Evolutionary conservation across 2,113 vertebrate species (phyloP), one percentile per base, ranked within the genome.

Genomic region (Abramis brama): DNA sequence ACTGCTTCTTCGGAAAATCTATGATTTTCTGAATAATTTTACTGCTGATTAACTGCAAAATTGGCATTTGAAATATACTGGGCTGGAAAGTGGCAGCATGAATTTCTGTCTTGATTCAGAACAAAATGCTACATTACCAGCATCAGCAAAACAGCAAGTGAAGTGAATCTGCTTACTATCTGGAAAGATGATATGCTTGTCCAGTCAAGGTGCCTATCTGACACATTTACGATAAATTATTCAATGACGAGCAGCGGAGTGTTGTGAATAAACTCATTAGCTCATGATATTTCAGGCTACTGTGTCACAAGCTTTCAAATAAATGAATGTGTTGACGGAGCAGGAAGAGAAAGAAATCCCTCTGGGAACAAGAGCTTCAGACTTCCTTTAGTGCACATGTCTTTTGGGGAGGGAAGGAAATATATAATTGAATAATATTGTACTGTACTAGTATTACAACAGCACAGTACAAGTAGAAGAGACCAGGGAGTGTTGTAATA

Each of bases 211-310:
- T 85, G 78, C 79, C 85, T 84, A 85, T 87, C 82, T 85, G 89
- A 89, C 86, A 89, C 78, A 85, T 85, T 86, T 86, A 85, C 52
- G 79, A 89, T 89, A 86, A 89, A 87, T 89, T 87, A 89, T 89
- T 89, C 83, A 87, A 87, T 87, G 73, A 89, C 55, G 73, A 85
- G 86, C 82, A 81, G 77, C 77, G 78, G 79, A 81, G 76, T 71
- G 88, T 83, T 78, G 88, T 60, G 78, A 85, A 79, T 64, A 86
- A 71, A 77, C 88, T 85, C 79, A 89, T 85, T 84, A 87, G 66
- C 71, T 50, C 62, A 64, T 50, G 47, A 79, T 87, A 47, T 82
- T 78, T 83, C 43, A 59, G 39, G 76, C 71, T 84, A 59, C 36
- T 13, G 60, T 78, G 30, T 64, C 84, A 71, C 85, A 62, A 33